phyloP scores from a whole-genome alignment of 2,797 vertebrate species.

The Poecilia gillii region DNA sequence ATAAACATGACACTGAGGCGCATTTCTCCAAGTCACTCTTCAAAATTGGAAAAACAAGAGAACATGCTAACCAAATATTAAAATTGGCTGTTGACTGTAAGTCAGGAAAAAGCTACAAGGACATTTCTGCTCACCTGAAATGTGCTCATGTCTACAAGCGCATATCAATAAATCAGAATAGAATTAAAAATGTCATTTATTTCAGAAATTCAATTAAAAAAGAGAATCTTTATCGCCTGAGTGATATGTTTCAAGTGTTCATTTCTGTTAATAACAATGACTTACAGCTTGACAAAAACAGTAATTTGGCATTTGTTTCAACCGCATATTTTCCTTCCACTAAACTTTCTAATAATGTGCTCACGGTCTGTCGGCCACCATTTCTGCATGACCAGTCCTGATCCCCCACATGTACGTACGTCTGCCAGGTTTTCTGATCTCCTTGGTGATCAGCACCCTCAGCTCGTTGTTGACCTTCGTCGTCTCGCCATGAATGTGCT shows the following conservation, averaged over 20 bases:
- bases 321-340: not conserved
- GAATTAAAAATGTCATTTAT: too few species aligned
- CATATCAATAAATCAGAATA: not conserved
- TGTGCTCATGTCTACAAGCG: not conserved
- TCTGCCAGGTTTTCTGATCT: conserved; percentile 95
- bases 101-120: not conserved
- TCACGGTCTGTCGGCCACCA: not conserved
- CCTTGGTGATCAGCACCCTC: conserved; percentile 90
- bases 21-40: not conserved
- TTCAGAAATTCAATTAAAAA: too few species aligned
- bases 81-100: not conserved
- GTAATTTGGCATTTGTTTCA: not conserved
- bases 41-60: not conserved
- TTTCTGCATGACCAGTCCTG: not conserved
- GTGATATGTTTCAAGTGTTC: too few species aligned
- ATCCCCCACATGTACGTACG: conserved; percentile 80
- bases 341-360: not conserved
- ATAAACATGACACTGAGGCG: not conserved
- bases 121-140: not conserved
- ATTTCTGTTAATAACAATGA: too few species aligned
- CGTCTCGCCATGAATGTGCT: conserved; percentile 84
- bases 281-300: not conserved
- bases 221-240: too few species aligned
- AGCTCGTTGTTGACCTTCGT: conserved; percentile 91
- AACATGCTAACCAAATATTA: not conserved